Evolutionary conservation across 2,113 vertebrate genomes (phyloP).

Genomic region (Haemorhous mexicanus): DNA sequence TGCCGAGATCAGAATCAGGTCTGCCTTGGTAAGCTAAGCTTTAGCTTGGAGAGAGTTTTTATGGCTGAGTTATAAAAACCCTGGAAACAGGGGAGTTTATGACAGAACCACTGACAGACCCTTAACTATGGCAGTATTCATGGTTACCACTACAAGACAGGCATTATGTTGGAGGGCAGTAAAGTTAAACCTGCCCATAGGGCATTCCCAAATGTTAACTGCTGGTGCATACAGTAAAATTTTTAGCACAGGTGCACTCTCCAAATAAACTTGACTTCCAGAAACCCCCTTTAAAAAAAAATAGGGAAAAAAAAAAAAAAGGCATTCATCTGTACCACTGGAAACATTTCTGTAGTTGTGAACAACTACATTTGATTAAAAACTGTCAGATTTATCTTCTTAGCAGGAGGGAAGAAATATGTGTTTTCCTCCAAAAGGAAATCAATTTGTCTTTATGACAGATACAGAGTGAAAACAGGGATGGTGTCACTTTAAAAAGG

Average conservation of each 20-base stretch:
- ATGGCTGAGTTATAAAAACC: slow-evolving; percentile 24
- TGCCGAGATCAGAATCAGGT: slow-evolving; percentile 36
- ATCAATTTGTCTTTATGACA: slow-evolving; percentile 81
- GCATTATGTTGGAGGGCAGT: slow-evolving; percentile 51
- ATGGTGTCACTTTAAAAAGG: slow-evolving; percentile 64
- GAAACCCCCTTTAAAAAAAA: not conserved
- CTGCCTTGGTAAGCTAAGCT: slow-evolving; percentile 43
- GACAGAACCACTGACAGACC: slow-evolving; percentile 53
- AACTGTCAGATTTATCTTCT: slow-evolving; percentile 80
- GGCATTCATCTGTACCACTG: slow-evolving; percentile 24
- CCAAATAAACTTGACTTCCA: slow-evolving; percentile 34
- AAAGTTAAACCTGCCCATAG: slow-evolving; percentile 55
- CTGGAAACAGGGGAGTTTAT: slow-evolving; percentile 56
- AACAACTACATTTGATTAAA: slow-evolving; percentile 79
- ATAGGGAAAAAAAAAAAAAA: not conserved
- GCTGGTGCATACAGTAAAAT: slow-evolving; percentile 29
- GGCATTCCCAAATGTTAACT: slow-evolving; percentile 27
- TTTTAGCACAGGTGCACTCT: slow-evolving; percentile 40
- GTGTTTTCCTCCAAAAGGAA: slow-evolving; percentile 75
- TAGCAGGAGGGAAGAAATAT: slow-evolving; percentile 74
- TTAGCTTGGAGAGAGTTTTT: slow-evolving; percentile 44
- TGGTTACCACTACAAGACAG: slow-evolving; percentile 57
- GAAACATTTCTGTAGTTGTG: slow-evolving; percentile 66
- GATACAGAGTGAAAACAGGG: slow-evolving; percentile 63
- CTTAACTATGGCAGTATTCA: slow-evolving; percentile 53